Base-by-base conservation (phyloP, 2,888 invertebrate species). In the Chrysotoxum bicinctum region DNA sequence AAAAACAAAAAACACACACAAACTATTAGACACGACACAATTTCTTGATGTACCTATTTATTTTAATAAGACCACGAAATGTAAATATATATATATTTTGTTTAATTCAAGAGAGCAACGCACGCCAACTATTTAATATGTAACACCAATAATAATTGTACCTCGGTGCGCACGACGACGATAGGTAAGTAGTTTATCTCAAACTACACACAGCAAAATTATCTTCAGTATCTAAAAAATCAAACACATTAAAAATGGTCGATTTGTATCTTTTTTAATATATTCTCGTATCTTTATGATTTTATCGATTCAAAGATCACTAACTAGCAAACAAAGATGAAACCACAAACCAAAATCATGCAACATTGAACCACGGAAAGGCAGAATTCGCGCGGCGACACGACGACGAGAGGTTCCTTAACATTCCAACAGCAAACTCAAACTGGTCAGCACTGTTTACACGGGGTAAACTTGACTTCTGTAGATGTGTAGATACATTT, bases 361-460 rank as follows among this genome's bases (percentile, higher is more conserved):
- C 37, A 60, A 37, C 16, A 43, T 30, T 32, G 3, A 50, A 54
- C 16, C 66, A 72, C 80, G 69, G 80, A 60, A 64, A 68, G 19
- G 26, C 19, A 23, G 12, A 66, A 56, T 76, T 77, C 60, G 69
- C 85, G 85, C 81, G 78, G 40, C 69, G 40, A 16, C 73, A 64
- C 64, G 30, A 64, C 62, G 37, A 62, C 45, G 30, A 32, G 80
- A 66, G 48, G 66, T 85, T 85, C 76, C 69, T 85, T 73, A 69
- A 48, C 81, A 85, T 74, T 50, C 85, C 85, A 85, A 73, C 69
- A 81, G 73, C 85, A 58, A 85, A 85, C 85, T 85, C 76, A 85
- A 85, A 85, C 85, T 85, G 81, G 85, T 85, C 85, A 85, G 73
- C 85, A 69, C 85, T 85, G 81, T 85, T 85, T 85, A 85, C 85